Conservation (phyloP, 2,113 vertebrate genomes). For the Heloderma charlesbogerti region DNA sequence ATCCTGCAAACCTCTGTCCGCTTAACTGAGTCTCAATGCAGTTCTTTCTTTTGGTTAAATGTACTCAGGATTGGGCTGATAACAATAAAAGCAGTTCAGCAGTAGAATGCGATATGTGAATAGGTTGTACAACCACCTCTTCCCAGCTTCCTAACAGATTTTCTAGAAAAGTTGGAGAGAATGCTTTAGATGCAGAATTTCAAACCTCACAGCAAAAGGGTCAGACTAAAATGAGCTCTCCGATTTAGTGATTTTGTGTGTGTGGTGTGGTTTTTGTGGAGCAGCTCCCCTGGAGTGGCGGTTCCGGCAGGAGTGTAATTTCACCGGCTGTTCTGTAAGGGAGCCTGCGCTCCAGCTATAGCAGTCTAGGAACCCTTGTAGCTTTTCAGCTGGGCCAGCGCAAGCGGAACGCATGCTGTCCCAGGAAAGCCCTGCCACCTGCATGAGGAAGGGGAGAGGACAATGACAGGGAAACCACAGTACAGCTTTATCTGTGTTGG, state of each 20-base stretch:
- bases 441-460: neutral
- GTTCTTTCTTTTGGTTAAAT: neutral
- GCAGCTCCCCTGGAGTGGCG: neutral
- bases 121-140: neutral
- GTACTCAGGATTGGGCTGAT: too few species aligned
- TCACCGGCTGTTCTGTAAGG: neutral
- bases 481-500: neutral
- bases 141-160: neutral
- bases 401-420: conserved; percentile 3
- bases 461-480: neutral
- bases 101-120: neutral
- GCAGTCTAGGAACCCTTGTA: conserved; percentile 16
- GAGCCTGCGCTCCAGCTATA: neutral
- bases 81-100: neutral
- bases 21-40: neutral
- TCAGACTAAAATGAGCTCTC: neutral
- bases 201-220: neutral
- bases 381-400: conserved; percentile 42
- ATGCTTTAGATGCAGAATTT: neutral
- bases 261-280: rapidly evolving
- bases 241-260: neutral
- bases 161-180: neutral
- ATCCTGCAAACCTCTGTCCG: neutral
- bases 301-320: rapidly evolving
- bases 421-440: neutral